These are phyloP conservation scores for Cygnus olor DNA, from an alignment of 2,797 vertebrate species.

Conservation along the genomic window DNA sequence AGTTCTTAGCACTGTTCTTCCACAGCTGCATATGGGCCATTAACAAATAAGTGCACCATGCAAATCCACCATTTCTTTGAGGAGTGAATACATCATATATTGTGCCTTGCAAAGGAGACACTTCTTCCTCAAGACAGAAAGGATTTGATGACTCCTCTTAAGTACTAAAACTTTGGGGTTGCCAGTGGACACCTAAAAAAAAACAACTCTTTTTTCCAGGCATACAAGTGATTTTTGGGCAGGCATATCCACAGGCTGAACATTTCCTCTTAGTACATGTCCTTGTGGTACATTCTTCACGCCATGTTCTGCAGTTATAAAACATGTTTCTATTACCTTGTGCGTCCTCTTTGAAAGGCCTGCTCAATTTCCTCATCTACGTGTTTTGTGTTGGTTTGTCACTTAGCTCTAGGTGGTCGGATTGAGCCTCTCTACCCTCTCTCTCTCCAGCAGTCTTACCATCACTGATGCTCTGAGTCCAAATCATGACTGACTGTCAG, in stretches of 20 bases:
- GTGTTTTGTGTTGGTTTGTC: neutral
- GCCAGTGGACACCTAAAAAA: neutral
- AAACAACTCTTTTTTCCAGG: neutral
- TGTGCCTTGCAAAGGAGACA: neutral
- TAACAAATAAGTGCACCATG: neutral
- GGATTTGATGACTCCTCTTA: neutral
- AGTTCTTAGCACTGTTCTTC: neutral
- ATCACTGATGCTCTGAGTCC: neutral
- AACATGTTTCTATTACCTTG: neutral
- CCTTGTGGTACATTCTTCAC: accelerated
- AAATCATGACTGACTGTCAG: neutral
- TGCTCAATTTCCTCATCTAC: neutral
- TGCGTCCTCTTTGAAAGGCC: neutral
- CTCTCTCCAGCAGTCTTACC: neutral
- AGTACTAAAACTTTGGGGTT: neutral
- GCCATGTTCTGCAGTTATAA: neutral
- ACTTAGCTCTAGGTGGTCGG: neutral
- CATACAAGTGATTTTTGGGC: neutral
- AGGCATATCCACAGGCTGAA: neutral
- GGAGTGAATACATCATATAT: neutral
- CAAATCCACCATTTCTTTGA: neutral
- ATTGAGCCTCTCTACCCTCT: neutral
- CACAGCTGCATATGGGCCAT: neutral
- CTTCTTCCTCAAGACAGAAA: neutral
- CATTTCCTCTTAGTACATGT: neutral